These are phyloP conservation scores for Zaprionus bogoriensis DNA, from an alignment of 2,888 invertebrate genomes.

Conservation along the genomic window DNA sequence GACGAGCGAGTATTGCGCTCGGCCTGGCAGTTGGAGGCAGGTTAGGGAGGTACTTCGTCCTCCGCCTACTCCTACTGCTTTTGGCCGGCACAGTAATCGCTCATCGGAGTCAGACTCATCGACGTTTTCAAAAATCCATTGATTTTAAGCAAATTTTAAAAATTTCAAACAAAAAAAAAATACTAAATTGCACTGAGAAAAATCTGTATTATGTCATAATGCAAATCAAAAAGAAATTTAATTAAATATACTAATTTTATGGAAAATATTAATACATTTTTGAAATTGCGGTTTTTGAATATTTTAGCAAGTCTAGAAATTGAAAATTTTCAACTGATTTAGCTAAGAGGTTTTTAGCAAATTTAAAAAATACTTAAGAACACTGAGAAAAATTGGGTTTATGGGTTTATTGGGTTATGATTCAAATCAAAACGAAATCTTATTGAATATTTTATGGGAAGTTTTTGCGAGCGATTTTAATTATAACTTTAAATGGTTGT, in stretches of 20 bases:
- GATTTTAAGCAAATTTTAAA: slow-evolving; percentile 8
- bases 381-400: too few relatives aligned
- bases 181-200: neutral
- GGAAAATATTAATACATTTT: neutral
- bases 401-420: too few relatives aligned
- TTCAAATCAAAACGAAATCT: too few relatives aligned
- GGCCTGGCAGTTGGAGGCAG: neutral
- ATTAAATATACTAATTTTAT: slow-evolving; percentile 1
- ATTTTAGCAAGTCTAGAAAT: too few relatives aligned
- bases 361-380: too few relatives aligned
- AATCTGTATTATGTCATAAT: neutral
- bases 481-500: too few relatives aligned
- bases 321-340: too few relatives aligned
- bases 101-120: neutral
- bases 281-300: too few relatives aligned
- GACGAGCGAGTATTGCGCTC: neutral
- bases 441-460: too few relatives aligned
- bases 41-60: neutral
- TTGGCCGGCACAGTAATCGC: neutral
- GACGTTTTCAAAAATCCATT: neutral
- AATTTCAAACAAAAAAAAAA: slow-evolving; percentile 1
- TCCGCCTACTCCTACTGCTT: neutral
- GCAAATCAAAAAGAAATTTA: slow-evolving; percentile 1
- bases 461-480: too few relatives aligned
- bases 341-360: too few relatives aligned